These are phyloP conservation scores for Gallinago paraguaiae DNA, from an alignment of 2,113 vertebrate species.

Conservation along the genomic window DNA sequence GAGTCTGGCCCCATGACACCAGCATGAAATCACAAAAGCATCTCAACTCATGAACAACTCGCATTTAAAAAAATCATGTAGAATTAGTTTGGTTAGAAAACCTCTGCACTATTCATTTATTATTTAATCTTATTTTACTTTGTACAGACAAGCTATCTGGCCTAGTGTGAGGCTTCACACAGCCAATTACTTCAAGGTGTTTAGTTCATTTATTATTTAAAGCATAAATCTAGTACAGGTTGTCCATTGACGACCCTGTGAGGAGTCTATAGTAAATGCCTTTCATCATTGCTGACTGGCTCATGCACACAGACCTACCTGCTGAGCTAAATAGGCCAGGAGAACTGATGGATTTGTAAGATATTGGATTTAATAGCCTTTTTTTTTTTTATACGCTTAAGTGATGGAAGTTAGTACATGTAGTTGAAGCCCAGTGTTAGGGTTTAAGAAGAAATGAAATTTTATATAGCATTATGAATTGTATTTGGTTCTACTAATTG, in stretches of 20 bases:
- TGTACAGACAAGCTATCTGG: slow-evolving; percentile 86
- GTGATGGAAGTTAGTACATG: slow-evolving; percentile 11
- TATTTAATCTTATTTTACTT: slow-evolving; percentile 90
- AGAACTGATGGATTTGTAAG: slow-evolving; percentile 41
- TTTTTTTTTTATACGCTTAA: slow-evolving; percentile 30
- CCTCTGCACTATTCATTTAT: slow-evolving; percentile 83
- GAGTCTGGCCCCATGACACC: slow-evolving; percentile 8
- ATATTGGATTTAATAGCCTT: slow-evolving; percentile 49
- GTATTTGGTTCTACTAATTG: neutral
- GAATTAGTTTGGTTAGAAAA: slow-evolving; percentile 71
- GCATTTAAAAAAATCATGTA: slow-evolving; percentile 37
- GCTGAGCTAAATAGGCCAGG: slow-evolving; percentile 66
- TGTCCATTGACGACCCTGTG: slow-evolving; percentile 81
- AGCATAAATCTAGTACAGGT: slow-evolving; percentile 85
- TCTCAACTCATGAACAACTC: slow-evolving; percentile 28
- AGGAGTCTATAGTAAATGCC: slow-evolving; percentile 77
- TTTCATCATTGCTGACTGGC: slow-evolving; percentile 82
- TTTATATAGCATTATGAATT: neutral
- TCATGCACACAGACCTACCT: slow-evolving; percentile 55
- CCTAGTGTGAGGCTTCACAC: slow-evolving; percentile 79
- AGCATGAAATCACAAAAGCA: slow-evolving; percentile 37
- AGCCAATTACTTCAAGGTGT: slow-evolving; percentile 89
- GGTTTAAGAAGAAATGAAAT: slow-evolving; percentile 5
- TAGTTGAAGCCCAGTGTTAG: neutral
- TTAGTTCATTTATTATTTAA: slow-evolving; percentile 91